These are phyloP conservation scores for Drosophila quinaria DNA, from an alignment of 2,888 invertebrate genomes.

Conservation along the genomic window DNA sequence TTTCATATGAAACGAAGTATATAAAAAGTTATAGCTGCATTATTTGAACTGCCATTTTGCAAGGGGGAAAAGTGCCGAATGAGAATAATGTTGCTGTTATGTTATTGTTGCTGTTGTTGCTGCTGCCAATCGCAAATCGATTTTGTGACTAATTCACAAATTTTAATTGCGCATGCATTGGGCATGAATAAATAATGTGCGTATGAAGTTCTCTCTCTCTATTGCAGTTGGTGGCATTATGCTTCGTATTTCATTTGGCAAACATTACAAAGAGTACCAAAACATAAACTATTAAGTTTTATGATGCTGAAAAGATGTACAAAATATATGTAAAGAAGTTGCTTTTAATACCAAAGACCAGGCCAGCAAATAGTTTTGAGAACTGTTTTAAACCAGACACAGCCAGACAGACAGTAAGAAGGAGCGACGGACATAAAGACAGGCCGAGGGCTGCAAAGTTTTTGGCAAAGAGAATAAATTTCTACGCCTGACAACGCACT, in stretches of 20 bases:
- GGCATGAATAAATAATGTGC: slow-evolving; percentile 72
- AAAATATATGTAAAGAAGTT: slow-evolving; percentile 49
- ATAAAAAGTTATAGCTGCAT: slow-evolving; percentile 55
- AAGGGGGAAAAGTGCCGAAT: background rate
- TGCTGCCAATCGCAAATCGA: slow-evolving; percentile 67
- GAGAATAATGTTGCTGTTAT: slow-evolving; percentile 7
- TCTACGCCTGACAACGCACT: slow-evolving; percentile 57
- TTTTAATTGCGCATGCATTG: slow-evolving; percentile 76
- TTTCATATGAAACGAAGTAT: slow-evolving; percentile 46
- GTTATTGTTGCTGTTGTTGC: slow-evolving; percentile 16
- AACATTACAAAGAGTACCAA: slow-evolving; percentile 49
- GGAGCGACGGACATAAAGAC: slow-evolving; percentile 11
- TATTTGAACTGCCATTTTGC: slow-evolving; percentile 52
- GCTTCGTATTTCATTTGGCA: slow-evolving; percentile 53
- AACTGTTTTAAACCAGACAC: slow-evolving; percentile 40
- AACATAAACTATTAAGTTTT: slow-evolving; percentile 77
- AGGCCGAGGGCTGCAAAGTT: slow-evolving; percentile 60
- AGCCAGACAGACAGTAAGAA: slow-evolving; percentile 7
- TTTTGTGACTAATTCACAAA: slow-evolving; percentile 77
- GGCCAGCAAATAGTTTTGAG: slow-evolving; percentile 67
- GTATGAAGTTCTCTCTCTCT: slow-evolving; percentile 42
- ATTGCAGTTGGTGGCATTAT: slow-evolving; percentile 43
- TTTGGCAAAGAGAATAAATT: slow-evolving; percentile 80
- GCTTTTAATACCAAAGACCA: slow-evolving; percentile 62
- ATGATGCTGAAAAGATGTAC: slow-evolving; percentile 64